Percentiles rank a stretch among this genome's conserved stretches.
Conservation (phyloP, 1,140 invertebrate species). For the Hyphantria cunea region DNA sequence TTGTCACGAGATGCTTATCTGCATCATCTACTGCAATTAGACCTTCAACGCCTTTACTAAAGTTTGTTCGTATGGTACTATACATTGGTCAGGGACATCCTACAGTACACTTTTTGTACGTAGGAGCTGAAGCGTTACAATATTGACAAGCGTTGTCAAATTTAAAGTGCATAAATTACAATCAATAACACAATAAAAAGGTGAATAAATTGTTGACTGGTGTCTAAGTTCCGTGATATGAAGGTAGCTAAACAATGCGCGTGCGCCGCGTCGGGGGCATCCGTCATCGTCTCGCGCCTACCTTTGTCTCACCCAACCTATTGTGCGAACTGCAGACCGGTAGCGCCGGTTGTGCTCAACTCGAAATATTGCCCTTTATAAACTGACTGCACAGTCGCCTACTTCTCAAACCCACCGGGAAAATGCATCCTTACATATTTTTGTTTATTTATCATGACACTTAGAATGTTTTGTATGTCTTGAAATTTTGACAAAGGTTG, state of each 20-base stretch:
- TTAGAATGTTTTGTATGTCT: too few relatives aligned
- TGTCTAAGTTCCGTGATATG: conserved; percentile 14
- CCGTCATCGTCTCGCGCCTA: conserved; percentile 59
- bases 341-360: conserved; percentile 54
- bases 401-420: conserved; percentile 10
- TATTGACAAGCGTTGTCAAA: not conserved
- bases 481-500: too few relatives aligned
- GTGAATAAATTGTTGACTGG: not conserved
- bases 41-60: too few relatives aligned
- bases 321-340: conserved; percentile 46
- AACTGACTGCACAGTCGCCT: conserved; percentile 11
- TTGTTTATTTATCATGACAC: too few relatives aligned
- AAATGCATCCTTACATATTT: not conserved
- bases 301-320: conserved; percentile 49
- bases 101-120: too few relatives aligned
- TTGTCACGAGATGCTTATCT: too few relatives aligned
- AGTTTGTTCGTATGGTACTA: too few relatives aligned
- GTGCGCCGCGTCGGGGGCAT: conserved; percentile 39
- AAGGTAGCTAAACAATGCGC: conserved; percentile 30
- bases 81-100: too few relatives aligned
- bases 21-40: too few relatives aligned
- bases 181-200: not conserved
- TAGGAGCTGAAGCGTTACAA: too few relatives aligned
- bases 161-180: not conserved
- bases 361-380: conserved; percentile 58